Conservation (phyloP, 2,888 invertebrate genomes). For the Apotomis turbidana region DNA sequence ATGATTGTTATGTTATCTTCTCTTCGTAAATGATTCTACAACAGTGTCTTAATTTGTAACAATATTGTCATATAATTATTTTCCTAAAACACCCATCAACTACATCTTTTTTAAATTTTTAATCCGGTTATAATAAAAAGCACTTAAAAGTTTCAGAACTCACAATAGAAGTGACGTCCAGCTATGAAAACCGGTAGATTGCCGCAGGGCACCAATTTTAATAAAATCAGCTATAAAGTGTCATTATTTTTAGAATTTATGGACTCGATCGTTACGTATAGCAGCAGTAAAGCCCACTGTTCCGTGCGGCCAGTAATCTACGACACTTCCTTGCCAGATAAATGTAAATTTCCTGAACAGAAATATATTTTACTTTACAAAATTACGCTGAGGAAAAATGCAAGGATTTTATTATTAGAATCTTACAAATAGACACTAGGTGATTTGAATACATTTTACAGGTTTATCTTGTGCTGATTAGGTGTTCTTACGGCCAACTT, state of each 20-base stretch:
- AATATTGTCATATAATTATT: too few relatives aligned
- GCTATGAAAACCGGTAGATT: neutral
- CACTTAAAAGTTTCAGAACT: too few relatives aligned
- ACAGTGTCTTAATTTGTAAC: too few relatives aligned
- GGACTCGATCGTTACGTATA: neutral
- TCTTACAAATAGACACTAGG: neutral
- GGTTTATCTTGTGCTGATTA: too few relatives aligned
- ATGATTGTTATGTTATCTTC: too few relatives aligned
- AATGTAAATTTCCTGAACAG: neutral
- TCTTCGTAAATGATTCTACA: too few relatives aligned
- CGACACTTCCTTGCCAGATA: neutral
- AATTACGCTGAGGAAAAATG: neutral
- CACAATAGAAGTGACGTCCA: neutral
- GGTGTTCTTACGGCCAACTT: too few relatives aligned
- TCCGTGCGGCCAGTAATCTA: neutral
- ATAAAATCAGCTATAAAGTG: neutral
- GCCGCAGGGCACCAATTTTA: neutral
- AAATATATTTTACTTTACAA: conserved; percentile 1
- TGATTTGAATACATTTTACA: too few relatives aligned
- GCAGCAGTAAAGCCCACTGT: neutral
- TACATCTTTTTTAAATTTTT: too few relatives aligned
- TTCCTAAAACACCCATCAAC: too few relatives aligned
- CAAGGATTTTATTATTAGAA: neutral
- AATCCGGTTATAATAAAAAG: too few relatives aligned
- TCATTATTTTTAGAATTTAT: neutral